phyloP scores from a whole-genome alignment of 2,888 invertebrate genomes.

The Deilephila porcellus region DNA sequence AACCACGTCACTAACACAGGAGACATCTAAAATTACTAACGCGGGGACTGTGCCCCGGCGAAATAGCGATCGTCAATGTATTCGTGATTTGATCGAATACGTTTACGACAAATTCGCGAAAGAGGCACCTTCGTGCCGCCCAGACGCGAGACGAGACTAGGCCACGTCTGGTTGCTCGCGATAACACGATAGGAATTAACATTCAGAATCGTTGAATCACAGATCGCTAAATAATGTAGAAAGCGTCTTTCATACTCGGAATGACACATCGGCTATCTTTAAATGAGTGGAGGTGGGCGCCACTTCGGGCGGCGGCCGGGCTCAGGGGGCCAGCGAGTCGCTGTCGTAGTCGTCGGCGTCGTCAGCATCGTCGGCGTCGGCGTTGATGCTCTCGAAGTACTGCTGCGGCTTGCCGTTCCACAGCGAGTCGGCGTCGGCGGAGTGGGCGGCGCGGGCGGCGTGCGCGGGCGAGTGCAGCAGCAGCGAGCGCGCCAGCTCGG shows the following conservation, averaged over 20 bases:
- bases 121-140: background rate
- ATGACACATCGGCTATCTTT: slow-evolving; percentile 34
- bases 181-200: slow-evolving; percentile 36
- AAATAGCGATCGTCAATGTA: background rate
- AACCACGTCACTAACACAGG: slow-evolving; percentile 13
- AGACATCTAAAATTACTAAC: background rate
- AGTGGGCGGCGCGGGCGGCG: slow-evolving; percentile 56
- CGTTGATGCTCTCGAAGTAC: slow-evolving; percentile 89
- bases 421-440: slow-evolving; percentile 74
- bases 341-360: slow-evolving; percentile 59
- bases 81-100: background rate
- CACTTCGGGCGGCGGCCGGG: slow-evolving; percentile 8
- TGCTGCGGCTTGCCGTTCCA: slow-evolving; percentile 83
- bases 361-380: slow-evolving; percentile 43
- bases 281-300: background rate
- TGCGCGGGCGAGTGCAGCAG: slow-evolving; percentile 60
- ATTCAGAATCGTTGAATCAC: slow-evolving; percentile 58
- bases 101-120: background rate
- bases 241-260: slow-evolving; percentile 48
- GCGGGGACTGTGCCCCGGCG: background rate
- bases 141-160: background rate
- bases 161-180: background rate
- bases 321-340: slow-evolving; percentile 64
- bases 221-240: slow-evolving; percentile 55
- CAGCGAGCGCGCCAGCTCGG: slow-evolving; percentile 58